Evolutionary conservation across 1,140 invertebrate genomes (phyloP), one percentile per base, ranked within the genome.

Genomic region (Aphis gossypii): DNA sequence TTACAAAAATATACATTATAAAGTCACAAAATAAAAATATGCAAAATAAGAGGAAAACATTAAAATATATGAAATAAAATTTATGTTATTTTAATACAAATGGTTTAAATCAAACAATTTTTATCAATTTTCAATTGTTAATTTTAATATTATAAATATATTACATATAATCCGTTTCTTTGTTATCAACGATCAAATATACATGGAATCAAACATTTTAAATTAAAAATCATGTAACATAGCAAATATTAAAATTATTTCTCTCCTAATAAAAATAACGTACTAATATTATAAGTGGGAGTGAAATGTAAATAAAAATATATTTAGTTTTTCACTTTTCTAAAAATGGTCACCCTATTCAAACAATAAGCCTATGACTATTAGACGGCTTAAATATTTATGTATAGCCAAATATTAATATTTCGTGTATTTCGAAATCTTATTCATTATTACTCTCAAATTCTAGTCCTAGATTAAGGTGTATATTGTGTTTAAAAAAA

Each of bases 381-480:
- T 89, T 51, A 14, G 1, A 54, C 23, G 0, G n/a, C 23, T 56
- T 54, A 0, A 35, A 25, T 54, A 88, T 88, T 35, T 20, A 88
- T 38, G 35, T 89, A 56, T 89, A 9, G 35, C 48, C 54, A 90
- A 68, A 44, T 60, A 44, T 44, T n/a, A 60, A 44, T 41, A 20
- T 68, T 89, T 89, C n/a, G 25, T 20, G 21, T 54, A 23, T 54
- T 84, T 84, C 54, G 23, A 93, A 84, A 93, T 86, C 23, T 84
- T 92, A n/a, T 86, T 92, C 48, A 11, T 38, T 54, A 84, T 86
- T 56, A 56, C 82, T 92, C 44, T 86, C 44, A 93, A 93, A 93
- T 93, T 93, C 92, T 93, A 93, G 92, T 93, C 92, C 2, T 93
- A 93, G 92, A 86, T 93, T 93, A 93, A 93, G 92, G 9, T 93